These are phyloP conservation scores for Idaea straminata DNA, from an alignment of 2,888 invertebrate species.

Conservation along the genomic window DNA sequence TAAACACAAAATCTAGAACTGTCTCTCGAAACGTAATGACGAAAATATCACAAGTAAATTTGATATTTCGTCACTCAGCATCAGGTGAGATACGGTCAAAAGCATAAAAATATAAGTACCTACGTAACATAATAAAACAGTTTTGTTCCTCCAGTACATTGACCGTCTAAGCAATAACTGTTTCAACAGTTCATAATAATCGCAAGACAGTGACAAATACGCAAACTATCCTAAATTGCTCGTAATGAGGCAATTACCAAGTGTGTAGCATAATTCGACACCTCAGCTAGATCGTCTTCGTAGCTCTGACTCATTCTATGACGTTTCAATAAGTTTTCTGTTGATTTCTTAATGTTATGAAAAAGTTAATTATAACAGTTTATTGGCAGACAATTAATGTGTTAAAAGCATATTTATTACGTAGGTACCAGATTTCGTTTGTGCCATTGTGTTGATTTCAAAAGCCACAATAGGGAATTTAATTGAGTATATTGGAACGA, in stretches of 20 bases:
- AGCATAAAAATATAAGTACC: not conserved
- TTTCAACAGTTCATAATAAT: constrained; percentile 15
- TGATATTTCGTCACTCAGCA: not conserved
- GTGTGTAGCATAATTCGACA: constrained; percentile 54
- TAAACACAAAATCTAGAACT: too few species aligned
- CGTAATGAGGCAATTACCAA: constrained; percentile 56
- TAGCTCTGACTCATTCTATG: constrained; percentile 36
- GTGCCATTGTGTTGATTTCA: too few species aligned
- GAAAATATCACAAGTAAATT: not conserved
- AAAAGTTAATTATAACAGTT: not conserved
- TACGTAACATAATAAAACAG: constrained; percentile 2
- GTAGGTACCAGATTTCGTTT: not conserved
- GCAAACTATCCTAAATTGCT: constrained; percentile 55
- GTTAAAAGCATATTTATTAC: not conserved
- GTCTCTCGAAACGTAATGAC: too few species aligned
- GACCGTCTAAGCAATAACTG: not conserved
- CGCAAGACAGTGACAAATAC: constrained; percentile 41
- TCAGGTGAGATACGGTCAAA: not conserved
- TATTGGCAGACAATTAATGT: not conserved
- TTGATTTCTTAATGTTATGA: not conserved
- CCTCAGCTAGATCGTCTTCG: constrained; percentile 25
- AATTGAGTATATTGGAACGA: too few species aligned
- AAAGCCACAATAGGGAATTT: not conserved
- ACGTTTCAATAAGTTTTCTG: constrained; percentile 9
- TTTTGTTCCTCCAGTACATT: not conserved